phyloP scores from a whole-genome alignment of 2,113 vertebrate genomes.

The Podarcis cretensis region DNA sequence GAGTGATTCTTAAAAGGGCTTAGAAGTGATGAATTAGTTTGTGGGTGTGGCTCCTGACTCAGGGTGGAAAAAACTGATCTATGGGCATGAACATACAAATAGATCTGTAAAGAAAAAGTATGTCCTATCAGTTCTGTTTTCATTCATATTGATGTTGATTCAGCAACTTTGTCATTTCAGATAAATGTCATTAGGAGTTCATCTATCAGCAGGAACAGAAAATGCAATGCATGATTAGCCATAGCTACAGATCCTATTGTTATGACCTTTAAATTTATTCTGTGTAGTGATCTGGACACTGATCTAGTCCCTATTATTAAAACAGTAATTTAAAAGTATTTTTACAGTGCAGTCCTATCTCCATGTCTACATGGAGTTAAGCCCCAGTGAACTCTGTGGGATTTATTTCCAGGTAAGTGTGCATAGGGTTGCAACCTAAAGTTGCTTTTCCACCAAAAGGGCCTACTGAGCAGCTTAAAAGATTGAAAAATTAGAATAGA shows the following conservation, averaged over 20 bases:
- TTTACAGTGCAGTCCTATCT: neutral
- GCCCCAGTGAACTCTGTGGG: no score
- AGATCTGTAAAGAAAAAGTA: neutral
- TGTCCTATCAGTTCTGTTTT: neutral
- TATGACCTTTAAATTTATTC: slow-evolving; percentile 33
- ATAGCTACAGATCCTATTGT: slow-evolving; percentile 36
- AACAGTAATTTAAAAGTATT: neutral
- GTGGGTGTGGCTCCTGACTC: slow-evolving; percentile 18
- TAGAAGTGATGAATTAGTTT: slow-evolving; percentile 37
- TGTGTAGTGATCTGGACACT: slow-evolving; percentile 29
- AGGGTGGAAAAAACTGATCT: slow-evolving; percentile 42
- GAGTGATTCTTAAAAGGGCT: slow-evolving; percentile 55
- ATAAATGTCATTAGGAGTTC: neutral
- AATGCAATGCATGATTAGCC: slow-evolving; percentile 20
- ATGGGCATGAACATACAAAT: slow-evolving; percentile 23
- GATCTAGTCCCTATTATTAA: slow-evolving; percentile 32
- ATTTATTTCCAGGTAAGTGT: neutral
- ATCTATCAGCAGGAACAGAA: neutral
- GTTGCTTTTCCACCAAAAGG: neutral
- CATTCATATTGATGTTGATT: slow-evolving; percentile 16
- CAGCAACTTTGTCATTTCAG: slow-evolving; percentile 32
- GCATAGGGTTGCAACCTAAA: neutral
- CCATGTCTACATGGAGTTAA: neutral
- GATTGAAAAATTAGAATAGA: no score
- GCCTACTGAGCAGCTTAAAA: no score